Conservation (phyloP, 2,888 invertebrate genomes). For the Cinara cedri region DNA sequence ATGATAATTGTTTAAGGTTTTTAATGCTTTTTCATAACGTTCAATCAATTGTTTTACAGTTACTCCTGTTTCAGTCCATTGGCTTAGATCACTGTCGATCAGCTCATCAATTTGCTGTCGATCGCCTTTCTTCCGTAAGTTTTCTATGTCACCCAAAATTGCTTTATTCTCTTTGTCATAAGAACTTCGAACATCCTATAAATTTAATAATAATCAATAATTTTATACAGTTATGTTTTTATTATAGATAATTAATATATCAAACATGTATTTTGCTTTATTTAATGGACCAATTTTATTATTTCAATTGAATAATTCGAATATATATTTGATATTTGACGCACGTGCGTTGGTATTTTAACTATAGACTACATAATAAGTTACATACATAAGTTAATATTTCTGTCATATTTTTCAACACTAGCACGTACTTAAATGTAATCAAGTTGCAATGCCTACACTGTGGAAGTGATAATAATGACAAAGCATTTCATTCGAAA, state of each 20-base stretch:
- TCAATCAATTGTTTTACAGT: conserved; percentile 25
- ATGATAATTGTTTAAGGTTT: conserved; percentile 26
- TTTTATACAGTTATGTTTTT: not conserved
- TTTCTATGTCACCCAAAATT: conserved; percentile 31
- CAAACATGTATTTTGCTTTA: not conserved
- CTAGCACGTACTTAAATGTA: not conserved
- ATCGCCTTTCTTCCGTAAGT: conserved; percentile 22
- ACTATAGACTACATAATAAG: not conserved
- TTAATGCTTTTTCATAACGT: conserved; percentile 24
- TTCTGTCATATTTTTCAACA: conserved; percentile 8
- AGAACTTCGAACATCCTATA: conserved; percentile 41
- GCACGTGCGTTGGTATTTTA: not conserved
- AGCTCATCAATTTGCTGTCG: conserved; percentile 28
- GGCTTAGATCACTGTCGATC: not conserved
- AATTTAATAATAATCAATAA: not conserved
- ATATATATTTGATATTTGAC: not conserved
- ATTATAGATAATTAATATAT: not conserved
- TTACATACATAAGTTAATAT: not conserved
- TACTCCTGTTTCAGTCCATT: conserved; percentile 30
- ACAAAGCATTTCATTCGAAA: not conserved
- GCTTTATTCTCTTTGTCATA: conserved; percentile 48
- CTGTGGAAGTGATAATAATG: not conserved
- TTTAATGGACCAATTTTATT: not conserved
- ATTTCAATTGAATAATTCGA: not conserved
- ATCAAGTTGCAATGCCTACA: not conserved